Base-by-base conservation (phyloP, 2,888 invertebrate genomes). In the Yponomeuta cagnagella region DNA sequence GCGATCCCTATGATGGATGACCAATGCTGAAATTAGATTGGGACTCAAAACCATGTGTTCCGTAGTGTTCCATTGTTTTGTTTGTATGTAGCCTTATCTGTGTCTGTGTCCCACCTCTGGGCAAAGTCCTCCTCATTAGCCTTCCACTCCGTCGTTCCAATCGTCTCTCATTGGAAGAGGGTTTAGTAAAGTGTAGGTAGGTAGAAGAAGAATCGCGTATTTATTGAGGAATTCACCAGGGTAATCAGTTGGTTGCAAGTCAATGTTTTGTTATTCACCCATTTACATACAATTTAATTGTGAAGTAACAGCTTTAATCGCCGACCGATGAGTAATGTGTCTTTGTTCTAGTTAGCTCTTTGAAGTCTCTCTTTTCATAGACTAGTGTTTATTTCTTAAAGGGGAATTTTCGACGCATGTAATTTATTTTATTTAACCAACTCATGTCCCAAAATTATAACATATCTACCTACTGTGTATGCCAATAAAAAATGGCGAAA, bases 1-100 rank as follows among this genome's bases (percentile, higher is more conserved):
- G 88, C 87, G 82, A 89, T 89, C 87, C 87, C 65, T 48, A n/a
- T 37, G 33, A 33, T 5, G 48, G n/a, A 37, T 48, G 48, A 63
- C 33, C 33, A 63, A 63, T 64, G 64, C 63, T 43, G 23, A 66
- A 70, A 15, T 65, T 37, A 43, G n/a, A 58, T 58, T 64, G 5
- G 23, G 67, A 58, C 23, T 37, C 66, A 33, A 70, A 58, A 58
- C 52, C 2, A 8, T 2, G 10, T 12, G 10, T 52, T 52, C 10
- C 5, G 0, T 10, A 5, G 15, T 58, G 15, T 12, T 58, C 52
- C 15, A 58, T 15, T 15, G 52, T 58, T 58, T 58, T 58, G 12
- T 58, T 58, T 58, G 0, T 58, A 15, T 58, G 15, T 58, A 58
- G 52, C 43, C 43, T 43, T 43, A 43, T 1, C 6, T 8, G 9